Base-by-base conservation (phyloP, 1,140 invertebrate species). In the Hirudo medicinalis region DNA sequence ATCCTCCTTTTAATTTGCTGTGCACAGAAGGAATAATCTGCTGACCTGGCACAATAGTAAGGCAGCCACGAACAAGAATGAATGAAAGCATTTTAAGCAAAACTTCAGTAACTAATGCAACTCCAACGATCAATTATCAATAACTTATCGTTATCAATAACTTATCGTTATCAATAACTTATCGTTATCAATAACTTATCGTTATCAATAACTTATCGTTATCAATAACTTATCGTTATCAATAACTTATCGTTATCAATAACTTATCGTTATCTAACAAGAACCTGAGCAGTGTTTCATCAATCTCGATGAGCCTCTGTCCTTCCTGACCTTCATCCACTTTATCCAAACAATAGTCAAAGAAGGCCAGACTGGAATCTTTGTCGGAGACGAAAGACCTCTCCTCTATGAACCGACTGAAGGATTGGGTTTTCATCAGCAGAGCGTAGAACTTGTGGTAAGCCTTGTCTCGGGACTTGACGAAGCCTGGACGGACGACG, bases 351-450 rank as follows among this genome's bases (percentile, higher is more conserved):
- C 94, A 98, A 80, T 99, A 94, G 82, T 99, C 96, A 80, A 99
- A 99, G 84, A 99, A 99, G 15, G 93, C 91, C 70, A 99, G 83
- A 74, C 88, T 88, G 20, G 87, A 86, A 84, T 98, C 93, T 80
- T 92, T 92, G 77, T 97, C 94, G 19, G 93, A 95, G 0, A 98
- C 92, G 84, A 99, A 98, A 76, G 93, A 97, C 54, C 95, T 86
- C 83, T 99, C 96, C 83, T 99, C 95, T 75, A 99, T 97, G 82
- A 99, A 99, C 57, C 93, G 88, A 72, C 92, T 95, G 81, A 97
- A 98, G 89, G 95, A 94, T 84, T 98, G 95, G 0, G 95, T 97
- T 78, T 88, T 89, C 82, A 93, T 89, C 76, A 97, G 80, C 75
- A 92, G 85, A 67, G 87, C 86, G 81, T 91, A 97, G 83, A 97